Evolutionary conservation across 2,797 vertebrate species (phyloP), one percentile per base, ranked within the genome.

Genomic region (Echiichthys vipera): DNA sequence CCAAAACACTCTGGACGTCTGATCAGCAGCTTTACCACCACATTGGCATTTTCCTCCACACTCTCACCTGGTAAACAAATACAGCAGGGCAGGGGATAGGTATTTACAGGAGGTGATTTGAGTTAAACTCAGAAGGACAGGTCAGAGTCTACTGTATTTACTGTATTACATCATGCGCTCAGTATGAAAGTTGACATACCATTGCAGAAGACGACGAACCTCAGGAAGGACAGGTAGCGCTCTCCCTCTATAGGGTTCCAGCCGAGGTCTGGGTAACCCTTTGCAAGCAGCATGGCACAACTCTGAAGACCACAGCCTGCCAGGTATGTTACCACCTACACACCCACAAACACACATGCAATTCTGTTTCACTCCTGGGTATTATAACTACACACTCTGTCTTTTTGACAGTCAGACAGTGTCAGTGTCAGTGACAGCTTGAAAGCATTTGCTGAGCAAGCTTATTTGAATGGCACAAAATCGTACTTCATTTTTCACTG

Each of bases 241-340:
- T 99, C 98, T 59, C 97, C 98, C 89, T 99, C 98, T 43, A 98
- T 98, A 32, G 98, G 98, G 91, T 99, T 99, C 98, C 98, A 99
- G 83, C 98, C 97, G 10, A 99, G 92, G 49, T 99, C 98, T 49
- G 98, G 98, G 89, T 99, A 99, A 58, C 98, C 98, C 88, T 96
- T 98, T 37, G 96, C 95, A 82, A 98, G 86, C 71, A 99, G 92
- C 86, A 98, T 96, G 58, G 96, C 96, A 81, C 98, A 99, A 64
- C 96, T 98, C 92, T 99, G 98, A 27, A 99, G 95, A 39, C 98
- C 98, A 84, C 98, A 99, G 55, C 95, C 97, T 0, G 98, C 98
- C 92, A 99, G 91, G 84, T 99, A 99, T 27, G 92, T 99, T 80
- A 99, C 97, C 90, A 99, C 98, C 98, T 99, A 65, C 61, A 80